Base-by-base conservation (phyloP, 2,888 invertebrate genomes). In the Entomobrya proxima region DNA sequence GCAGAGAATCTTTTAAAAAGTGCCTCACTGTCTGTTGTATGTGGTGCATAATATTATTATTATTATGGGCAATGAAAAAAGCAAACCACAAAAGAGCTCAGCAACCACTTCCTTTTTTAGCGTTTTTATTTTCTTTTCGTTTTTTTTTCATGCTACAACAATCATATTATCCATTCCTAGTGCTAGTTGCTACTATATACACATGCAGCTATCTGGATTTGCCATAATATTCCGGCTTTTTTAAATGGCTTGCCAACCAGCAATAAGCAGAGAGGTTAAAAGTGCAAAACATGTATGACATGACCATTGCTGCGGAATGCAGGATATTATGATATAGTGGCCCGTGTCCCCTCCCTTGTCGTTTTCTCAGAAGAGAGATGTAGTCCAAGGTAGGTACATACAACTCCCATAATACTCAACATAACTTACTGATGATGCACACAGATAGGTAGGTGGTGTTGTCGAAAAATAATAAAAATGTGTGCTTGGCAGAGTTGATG, bases 21-120 rank as follows among this genome's bases (percentile, higher is more conserved):
- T n/a, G n/a, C n/a, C n/a, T n/a, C n/a, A n/a, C n/a, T n/a, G n/a
- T n/a, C n/a, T n/a, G n/a, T n/a, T n/a, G n/a, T n/a, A n/a, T n/a
- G n/a, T n/a, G n/a, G n/a, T n/a, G n/a, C 67, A 40, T 58, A 67
- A n/a, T 67, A n/a, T n/a, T n/a, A 37, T 67, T 67, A 67, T 67
- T 67, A 67, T 67, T 67, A 67, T 37, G 37, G 67, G 67, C 67
- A 67, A 67, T 67, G 67, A 67, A 67, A 64, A n/a, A 67, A 67
- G 21, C 37, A 37, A 67, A 35, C 67, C 67, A 67, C 67, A 67
- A 67, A 67, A 67, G 35, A 21, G 37, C 67, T 24, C 15, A 32
- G 30, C 32, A 64, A n/a, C 27, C 58, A 58, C 21, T 67, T 35
- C 61, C 61, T 35, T 64, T 58, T 50, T 27, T 58, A 27, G n/a